Conservation (phyloP, 2,888 invertebrate genomes). For the Phaedon cochleariae region DNA sequence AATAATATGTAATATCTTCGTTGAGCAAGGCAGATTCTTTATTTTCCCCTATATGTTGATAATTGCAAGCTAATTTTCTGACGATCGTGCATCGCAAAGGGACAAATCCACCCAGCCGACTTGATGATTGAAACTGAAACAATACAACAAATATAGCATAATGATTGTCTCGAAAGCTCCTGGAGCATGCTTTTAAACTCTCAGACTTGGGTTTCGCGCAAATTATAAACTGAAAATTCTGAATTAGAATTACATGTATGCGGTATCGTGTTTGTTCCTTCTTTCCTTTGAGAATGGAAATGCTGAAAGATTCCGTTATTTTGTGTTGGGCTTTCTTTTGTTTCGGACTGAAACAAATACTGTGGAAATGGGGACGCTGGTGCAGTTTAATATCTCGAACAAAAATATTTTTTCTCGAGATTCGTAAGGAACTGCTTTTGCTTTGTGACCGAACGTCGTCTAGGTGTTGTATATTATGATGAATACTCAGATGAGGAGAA, state of each 20-base stretch:
- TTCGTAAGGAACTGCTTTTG: too few species aligned
- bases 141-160: slow-evolving; percentile 44
- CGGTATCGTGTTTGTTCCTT: slow-evolving; percentile 20
- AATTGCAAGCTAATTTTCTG: slow-evolving; percentile 31
- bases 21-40: too few species aligned
- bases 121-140: slow-evolving; percentile 39
- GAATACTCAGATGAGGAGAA: too few species aligned
- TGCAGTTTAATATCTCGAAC: too few species aligned
- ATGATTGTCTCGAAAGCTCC: slow-evolving; percentile 45
- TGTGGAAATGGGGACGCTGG: not conserved
- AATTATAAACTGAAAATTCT: slow-evolving; percentile 37
- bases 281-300: slow-evolving; percentile 18
- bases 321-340: slow-evolving; percentile 30
- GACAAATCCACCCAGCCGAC: slow-evolving; percentile 21
- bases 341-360: slow-evolving; percentile 22
- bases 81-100: slow-evolving; percentile 31
- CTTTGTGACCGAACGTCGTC: too few species aligned
- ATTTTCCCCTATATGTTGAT: too few species aligned
- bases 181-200: slow-evolving; percentile 45
- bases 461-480: too few species aligned
- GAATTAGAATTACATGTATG: slow-evolving; percentile 40
- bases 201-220: slow-evolving; percentile 36
- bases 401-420: too few species aligned
- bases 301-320: slow-evolving; percentile 34
- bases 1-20: too few species aligned